Evolutionary conservation across 2,888 invertebrate species (phyloP).

Genomic region (Stomorhina lunata): DNA sequence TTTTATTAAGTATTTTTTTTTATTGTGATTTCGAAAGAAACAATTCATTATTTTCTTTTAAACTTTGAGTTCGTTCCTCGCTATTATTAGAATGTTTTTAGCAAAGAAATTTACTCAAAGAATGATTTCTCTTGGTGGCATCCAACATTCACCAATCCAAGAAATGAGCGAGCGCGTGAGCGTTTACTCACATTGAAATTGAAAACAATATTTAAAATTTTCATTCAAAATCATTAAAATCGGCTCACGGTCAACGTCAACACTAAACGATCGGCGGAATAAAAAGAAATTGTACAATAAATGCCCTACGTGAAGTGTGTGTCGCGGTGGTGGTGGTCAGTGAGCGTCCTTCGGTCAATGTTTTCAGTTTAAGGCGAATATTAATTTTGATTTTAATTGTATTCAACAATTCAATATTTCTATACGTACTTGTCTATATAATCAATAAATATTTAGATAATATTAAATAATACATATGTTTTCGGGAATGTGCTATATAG

Average conservation of each 20-base stretch:
- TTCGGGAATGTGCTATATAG: no score
- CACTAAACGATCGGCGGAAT: conserved; percentile 61
- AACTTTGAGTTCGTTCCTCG: conserved; percentile 70
- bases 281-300: conserved; percentile 33
- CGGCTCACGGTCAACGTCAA: conserved; percentile 75
- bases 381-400: neutral
- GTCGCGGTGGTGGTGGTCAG: conserved; percentile 31
- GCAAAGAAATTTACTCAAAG: conserved; percentile 54
- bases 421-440: no score
- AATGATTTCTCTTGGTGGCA: conserved; percentile 39
- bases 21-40: conserved; percentile 12
- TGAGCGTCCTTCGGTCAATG: conserved; percentile 61
- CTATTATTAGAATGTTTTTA: conserved; percentile 61
- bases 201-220: conserved; percentile 67
- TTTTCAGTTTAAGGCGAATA: conserved; percentile 49
- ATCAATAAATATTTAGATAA: neutral
- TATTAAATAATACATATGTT: neutral
- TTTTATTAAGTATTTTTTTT: neutral
- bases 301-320: conserved; percentile 48
- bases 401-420: conserved; percentile 16
- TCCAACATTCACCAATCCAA: conserved; percentile 10
- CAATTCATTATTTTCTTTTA: conserved; percentile 68
- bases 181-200: conserved; percentile 10
- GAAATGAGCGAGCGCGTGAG: neutral
- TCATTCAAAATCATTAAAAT: conserved; percentile 70